phyloP scores from a whole-genome alignment of 1,140 invertebrate genomes.

The Daktulosphaira vitifoliae region DNA sequence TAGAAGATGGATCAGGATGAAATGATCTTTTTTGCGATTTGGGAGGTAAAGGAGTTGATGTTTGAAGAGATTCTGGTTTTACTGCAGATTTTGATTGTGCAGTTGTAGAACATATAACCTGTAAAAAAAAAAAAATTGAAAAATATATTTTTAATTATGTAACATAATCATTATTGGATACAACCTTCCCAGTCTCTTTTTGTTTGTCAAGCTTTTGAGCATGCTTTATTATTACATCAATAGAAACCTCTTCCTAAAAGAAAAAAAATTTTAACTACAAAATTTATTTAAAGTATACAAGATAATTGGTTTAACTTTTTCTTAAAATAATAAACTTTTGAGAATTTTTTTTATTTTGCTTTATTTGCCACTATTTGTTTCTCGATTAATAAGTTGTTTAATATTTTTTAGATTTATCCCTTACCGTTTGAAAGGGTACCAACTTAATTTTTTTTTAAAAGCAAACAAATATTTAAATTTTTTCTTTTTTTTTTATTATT shows the following conservation, averaged over 20 bases:
- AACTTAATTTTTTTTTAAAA: too few species aligned
- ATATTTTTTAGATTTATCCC: too few species aligned
- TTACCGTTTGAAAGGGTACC: too few species aligned
- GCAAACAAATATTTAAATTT: too few species aligned
- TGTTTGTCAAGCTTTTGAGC: slow-evolving; percentile 15
- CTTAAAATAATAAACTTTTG: background rate
- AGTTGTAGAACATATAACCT: background rate
- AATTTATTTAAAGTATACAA: too few species aligned
- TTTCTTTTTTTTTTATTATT: too few species aligned
- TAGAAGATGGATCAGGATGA: background rate
- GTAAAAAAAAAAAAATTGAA: background rate
- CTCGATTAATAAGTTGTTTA: too few species aligned
- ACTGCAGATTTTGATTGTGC: background rate
- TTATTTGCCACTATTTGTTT: too few species aligned
- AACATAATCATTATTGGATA: background rate
- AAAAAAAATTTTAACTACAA: too few species aligned
- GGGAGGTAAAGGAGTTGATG: background rate
- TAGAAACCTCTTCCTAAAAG: slow-evolving; percentile 5
- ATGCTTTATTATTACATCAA: slow-evolving; percentile 13
- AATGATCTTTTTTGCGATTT: background rate
- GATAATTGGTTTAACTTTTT: too few species aligned
- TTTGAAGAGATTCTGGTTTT: background rate
- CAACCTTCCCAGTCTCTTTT: background rate
- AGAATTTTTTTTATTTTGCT: too few species aligned
- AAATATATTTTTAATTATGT: background rate